Conservation (phyloP, 2,797 vertebrate genomes). For the Scarus forsteni region DNA sequence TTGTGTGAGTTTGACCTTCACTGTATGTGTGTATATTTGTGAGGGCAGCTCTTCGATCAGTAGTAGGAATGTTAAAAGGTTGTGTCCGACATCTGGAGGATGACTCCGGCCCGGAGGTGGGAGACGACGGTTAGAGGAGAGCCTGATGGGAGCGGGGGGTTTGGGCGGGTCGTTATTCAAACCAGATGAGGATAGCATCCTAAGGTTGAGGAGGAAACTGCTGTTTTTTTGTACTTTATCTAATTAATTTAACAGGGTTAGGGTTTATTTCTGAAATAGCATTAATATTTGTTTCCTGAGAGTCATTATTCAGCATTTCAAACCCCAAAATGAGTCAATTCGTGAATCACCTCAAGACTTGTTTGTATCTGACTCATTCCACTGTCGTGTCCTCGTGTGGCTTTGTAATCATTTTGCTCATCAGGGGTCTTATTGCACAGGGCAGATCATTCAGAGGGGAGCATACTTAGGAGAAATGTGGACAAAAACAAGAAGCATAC, state of each 20-base stretch:
- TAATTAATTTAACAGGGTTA: background rate
- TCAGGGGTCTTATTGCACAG: background rate
- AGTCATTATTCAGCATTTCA: background rate
- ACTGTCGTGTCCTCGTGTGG: background rate
- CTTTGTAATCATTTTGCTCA: background rate
- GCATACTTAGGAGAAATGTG: too few species aligned
- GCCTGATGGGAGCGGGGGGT: constrained; percentile 36
- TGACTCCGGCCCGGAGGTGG: constrained; percentile 52
- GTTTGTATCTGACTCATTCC: background rate
- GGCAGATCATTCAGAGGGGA: background rate
- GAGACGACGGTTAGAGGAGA: constrained; percentile 36
- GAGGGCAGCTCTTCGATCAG: constrained; percentile 48
- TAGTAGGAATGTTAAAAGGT: constrained; percentile 69
- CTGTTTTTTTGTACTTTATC: background rate
- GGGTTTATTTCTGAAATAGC: background rate
- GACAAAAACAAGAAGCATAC: background rate
- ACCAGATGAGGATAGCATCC: constrained; percentile 68
- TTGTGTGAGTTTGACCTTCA: constrained; percentile 19
- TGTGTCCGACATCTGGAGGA: constrained; percentile 72
- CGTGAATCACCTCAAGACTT: background rate
- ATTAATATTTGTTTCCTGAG: background rate
- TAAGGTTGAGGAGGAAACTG: constrained; percentile 14
- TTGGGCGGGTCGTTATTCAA: constrained; percentile 60
- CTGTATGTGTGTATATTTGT: constrained; percentile 58
- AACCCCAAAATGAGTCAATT: background rate